Percentiles rank a stretch among this genome's conserved stretches.
Conservation (phyloP, 2,888 invertebrate genomes). For the Ephialtes manifestator region DNA sequence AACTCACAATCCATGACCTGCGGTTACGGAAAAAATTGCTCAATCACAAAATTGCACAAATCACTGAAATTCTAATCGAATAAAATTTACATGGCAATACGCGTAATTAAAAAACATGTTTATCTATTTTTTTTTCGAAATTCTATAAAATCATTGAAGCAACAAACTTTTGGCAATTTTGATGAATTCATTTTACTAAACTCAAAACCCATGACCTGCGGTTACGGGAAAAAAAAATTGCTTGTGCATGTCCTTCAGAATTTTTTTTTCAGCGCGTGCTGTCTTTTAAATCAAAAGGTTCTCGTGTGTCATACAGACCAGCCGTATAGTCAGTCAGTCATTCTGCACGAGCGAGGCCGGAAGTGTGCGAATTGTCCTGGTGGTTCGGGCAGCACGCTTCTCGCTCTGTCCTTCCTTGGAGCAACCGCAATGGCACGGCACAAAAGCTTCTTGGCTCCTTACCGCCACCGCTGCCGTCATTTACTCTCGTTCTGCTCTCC, state of each 20-base stretch:
- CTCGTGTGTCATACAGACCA: conserved; percentile 38
- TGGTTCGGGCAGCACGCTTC: conserved; percentile 18
- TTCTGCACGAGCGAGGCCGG: conserved; percentile 55
- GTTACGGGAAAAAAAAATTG: not conserved
- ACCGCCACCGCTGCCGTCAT: conserved; percentile 37
- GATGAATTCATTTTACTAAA: too few species aligned
- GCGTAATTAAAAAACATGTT: too few species aligned
- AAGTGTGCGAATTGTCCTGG: conserved; percentile 72
- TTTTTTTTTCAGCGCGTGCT: conserved; percentile 18
- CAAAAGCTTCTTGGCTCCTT: conserved; percentile 25
- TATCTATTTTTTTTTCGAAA: too few species aligned
- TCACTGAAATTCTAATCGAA: too few species aligned
- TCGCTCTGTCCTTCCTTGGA: conserved; percentile 22
- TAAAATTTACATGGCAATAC: too few species aligned
- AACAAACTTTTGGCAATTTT: not conserved
- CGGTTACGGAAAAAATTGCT: too few species aligned
- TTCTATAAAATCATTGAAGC: not conserved
- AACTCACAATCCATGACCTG: too few species aligned
- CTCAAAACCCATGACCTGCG: not conserved
- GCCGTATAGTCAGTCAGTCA: conserved; percentile 7
- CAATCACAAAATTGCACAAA: too few species aligned
- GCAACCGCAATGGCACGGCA: conserved; percentile 24
- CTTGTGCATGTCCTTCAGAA: not conserved
- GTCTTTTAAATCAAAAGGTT: conserved; percentile 60
- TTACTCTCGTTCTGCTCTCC: conserved; percentile 59